Evolutionary conservation across 2,888 invertebrate species (phyloP).

Genomic region (Agrilus cyanescens): DNA sequence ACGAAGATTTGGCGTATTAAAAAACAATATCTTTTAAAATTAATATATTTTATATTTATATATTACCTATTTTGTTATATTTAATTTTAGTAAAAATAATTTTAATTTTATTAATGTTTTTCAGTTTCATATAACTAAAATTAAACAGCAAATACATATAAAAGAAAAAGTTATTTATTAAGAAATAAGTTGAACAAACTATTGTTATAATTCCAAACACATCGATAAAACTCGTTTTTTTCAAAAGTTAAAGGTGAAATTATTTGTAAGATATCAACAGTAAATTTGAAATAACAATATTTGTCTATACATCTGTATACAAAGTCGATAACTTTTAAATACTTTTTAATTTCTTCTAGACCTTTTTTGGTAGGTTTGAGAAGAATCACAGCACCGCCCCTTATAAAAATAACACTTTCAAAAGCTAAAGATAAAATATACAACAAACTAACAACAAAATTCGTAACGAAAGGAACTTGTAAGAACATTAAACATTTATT

Average conservation of each 20-base stretch:
- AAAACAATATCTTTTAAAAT: no score
- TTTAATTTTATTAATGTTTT: no score
- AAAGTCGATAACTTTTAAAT: conserved; percentile 2
- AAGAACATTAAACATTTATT: conserved; percentile 24
- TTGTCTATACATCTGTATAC: conserved; percentile 6
- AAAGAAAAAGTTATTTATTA: no score
- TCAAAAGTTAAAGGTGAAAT: conserved; percentile 6
- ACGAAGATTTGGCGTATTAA: no score
- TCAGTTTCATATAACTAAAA: no score
- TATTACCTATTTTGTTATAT: no score
- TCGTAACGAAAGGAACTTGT: conserved; percentile 27
- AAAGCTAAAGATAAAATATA: conserved; percentile 23
- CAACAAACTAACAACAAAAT: conserved; percentile 28
- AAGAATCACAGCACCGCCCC: conserved; percentile 12
- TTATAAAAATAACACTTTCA: conserved; percentile 20
- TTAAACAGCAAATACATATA: no score
- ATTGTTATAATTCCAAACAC: conserved; percentile 12
- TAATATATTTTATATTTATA: no score
- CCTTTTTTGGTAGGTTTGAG: conserved; percentile 1
- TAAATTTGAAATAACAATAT: conserved; percentile 5
- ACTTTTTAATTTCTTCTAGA: conserved; percentile 2
- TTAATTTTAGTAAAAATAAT: no score
- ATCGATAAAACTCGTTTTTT: conserved; percentile 7
- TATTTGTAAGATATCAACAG: conserved; percentile 12
- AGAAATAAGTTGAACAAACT: not conserved